A percentile compares a stretch with the other conserved stretches of the same genome.
phyloP scores from a whole-genome alignment of 2,888 invertebrate genomes.

The Lasioglossum villosulum region DNA sequence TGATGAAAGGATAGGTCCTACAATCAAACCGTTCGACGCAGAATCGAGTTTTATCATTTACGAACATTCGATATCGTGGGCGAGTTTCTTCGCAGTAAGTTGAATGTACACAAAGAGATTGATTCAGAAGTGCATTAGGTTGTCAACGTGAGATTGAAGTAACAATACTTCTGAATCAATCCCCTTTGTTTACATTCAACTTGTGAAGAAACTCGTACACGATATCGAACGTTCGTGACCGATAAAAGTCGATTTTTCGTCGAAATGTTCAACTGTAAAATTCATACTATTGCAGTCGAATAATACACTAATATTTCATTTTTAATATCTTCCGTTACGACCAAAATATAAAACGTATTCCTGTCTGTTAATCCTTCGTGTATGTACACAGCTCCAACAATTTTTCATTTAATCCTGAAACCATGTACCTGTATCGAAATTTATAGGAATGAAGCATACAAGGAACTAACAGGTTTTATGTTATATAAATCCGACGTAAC shows the following conservation, averaged over 20 bases:
- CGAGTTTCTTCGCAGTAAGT: background rate
- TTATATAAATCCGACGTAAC: background rate
- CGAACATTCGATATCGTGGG: background rate
- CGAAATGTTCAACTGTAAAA: background rate
- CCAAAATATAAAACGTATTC: background rate
- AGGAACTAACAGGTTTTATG: background rate
- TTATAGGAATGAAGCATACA: background rate
- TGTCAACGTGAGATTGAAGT: background rate
- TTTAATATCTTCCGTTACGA: background rate
- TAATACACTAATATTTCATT: background rate
- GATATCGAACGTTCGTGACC: background rate
- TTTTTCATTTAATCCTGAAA: background rate
- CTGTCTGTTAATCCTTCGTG: background rate
- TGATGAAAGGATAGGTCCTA: background rate
- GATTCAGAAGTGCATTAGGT: background rate
- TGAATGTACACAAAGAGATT: background rate
- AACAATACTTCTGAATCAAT: background rate
- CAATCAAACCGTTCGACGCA: background rate
- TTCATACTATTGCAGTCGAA: background rate
- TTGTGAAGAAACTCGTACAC: background rate
- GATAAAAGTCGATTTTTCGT: background rate
- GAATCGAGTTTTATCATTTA: no score
- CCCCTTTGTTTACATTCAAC: background rate
- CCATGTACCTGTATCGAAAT: background rate
- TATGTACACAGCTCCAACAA: background rate